A percentile compares a stretch with the other conserved stretches of the same genome.
These are phyloP conservation scores for Lophotis ruficrista DNA, from an alignment of 2,113 vertebrate genomes.

Conservation along the genomic window DNA sequence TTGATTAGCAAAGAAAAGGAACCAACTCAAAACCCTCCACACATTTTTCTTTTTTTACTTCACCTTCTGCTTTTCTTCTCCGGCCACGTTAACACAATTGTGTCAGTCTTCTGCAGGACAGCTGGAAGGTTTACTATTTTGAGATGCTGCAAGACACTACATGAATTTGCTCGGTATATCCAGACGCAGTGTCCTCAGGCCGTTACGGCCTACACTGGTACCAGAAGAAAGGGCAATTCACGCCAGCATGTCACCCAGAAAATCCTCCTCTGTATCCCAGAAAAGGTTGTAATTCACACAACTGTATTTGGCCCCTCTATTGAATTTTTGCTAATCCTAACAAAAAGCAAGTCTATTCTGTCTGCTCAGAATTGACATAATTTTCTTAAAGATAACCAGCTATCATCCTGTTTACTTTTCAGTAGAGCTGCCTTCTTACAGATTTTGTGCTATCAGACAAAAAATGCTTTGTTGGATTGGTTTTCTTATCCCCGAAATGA, in stretches of 20 bases:
- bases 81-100: background rate
- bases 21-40: background rate
- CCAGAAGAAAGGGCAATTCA: background rate
- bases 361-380: background rate
- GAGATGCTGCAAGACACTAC: background rate
- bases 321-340: background rate
- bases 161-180: background rate
- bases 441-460: background rate
- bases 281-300: background rate
- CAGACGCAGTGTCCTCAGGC: background rate
- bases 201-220: background rate
- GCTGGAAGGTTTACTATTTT: background rate
- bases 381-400: background rate
- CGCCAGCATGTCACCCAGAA: background rate
- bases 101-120: background rate
- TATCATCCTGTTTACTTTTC: background rate
- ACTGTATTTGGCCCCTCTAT: background rate
- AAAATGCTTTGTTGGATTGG: background rate
- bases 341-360: background rate
- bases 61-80: background rate
- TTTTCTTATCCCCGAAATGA: background rate
- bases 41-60: background rate
- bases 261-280: background rate
- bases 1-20: background rate
- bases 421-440: background rate